Evolutionary conservation across 23 tunicate genomes (phyloP).

Genomic region (Ciona savignyi): DNA sequence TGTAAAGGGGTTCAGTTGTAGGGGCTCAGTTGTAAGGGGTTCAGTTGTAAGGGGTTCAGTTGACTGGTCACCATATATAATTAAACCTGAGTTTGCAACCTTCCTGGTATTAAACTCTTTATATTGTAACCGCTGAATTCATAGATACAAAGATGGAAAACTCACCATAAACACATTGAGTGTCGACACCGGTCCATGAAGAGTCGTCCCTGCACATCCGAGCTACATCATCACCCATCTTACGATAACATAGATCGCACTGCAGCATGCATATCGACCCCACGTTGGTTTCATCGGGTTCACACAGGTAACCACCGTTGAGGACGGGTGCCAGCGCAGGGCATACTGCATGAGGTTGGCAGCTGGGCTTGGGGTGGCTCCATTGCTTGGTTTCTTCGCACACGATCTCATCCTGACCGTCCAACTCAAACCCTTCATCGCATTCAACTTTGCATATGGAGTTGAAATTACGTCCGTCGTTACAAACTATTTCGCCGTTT

Average conservation of each 20-base stretch:
- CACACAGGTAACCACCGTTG: too few relatives aligned
- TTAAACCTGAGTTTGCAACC: too few relatives aligned
- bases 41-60: too few relatives aligned
- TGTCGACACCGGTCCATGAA: not conserved
- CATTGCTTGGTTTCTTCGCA: constrained; percentile 6
- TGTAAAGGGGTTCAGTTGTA: too few relatives aligned
- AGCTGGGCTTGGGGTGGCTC: constrained; percentile 2
- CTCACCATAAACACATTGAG: not conserved
- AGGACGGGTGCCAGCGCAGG: too few relatives aligned
- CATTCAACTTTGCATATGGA: constrained; percentile 9
- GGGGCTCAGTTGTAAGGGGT: too few relatives aligned
- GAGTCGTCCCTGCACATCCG: not conserved
- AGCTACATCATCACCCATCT: too few relatives aligned
- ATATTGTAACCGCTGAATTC: too few relatives aligned
- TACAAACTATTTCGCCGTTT: constrained; percentile 7
- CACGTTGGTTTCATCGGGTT: not conserved
- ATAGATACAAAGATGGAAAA: too few relatives aligned
- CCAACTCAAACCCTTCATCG: constrained; percentile 9
- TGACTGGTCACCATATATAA: too few relatives aligned
- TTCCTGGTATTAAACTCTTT: too few relatives aligned
- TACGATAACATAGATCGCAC: not conserved
- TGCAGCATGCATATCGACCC: not conserved
- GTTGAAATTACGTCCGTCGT: not conserved
- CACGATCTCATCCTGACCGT: not conserved
- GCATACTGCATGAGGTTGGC: not conserved